Conservation (phyloP, 2,888 invertebrate species). For the Hypomecis atomaria region DNA sequence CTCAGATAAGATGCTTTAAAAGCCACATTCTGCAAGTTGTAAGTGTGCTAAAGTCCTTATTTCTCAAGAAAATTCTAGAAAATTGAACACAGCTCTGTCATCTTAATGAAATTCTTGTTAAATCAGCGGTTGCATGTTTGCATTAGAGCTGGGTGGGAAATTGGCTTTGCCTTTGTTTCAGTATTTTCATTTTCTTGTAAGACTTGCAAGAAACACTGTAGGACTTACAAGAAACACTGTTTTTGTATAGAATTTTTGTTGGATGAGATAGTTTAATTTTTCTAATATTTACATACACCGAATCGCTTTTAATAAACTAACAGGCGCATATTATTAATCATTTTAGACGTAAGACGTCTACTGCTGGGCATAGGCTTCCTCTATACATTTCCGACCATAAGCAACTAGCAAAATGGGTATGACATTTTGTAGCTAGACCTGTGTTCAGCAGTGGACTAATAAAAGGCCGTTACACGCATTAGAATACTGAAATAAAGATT, state of each 20-base stretch:
- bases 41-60: conserved; percentile 48
- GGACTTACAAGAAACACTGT: background rate
- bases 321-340: no score
- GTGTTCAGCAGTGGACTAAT: no score
- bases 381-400: no score
- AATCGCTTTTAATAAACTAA: no score
- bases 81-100: conserved; percentile 79
- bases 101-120: conserved; percentile 76
- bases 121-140: conserved; percentile 44
- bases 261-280: no score
- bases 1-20: background rate
- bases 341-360: no score
- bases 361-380: no score
- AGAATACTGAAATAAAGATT: no score
- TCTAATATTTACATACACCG: no score
- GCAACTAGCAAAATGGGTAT: no score
- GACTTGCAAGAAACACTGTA: background rate
- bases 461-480: no score
- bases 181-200: conserved; percentile 9
- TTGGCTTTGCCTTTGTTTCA: conserved; percentile 17
- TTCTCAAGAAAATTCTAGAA: conserved; percentile 57
- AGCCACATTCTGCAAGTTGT: background rate
- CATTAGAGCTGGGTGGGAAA: conserved; percentile 45
- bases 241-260: background rate
- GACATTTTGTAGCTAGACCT: no score